Base-by-base conservation (phyloP, 30 jellyfish, hydroid and myxozoan species). In the Mastigias papua region DNA sequence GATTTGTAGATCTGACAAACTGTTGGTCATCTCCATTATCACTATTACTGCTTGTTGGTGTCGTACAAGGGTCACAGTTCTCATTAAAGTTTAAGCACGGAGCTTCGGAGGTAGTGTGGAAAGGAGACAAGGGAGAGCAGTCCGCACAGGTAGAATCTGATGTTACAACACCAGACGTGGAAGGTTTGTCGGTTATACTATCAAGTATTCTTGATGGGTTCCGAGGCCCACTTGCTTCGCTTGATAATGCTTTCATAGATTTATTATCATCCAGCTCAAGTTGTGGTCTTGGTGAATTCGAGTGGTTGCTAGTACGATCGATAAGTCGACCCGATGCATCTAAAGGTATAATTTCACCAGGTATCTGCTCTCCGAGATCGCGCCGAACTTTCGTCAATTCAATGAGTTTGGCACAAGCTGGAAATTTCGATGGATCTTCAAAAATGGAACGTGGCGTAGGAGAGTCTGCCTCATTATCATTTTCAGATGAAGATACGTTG, bases 341-440 rank as follows among this genome's bases (percentile, higher is more conserved):
- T 35, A 80, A 37, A 17, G 90, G 90, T 13, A 80, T 37, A 0
- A 80, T 48, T 29, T 80, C 90, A 30, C 69, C 80, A 0, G 93
- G 86, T 2, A 19, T 29, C 61, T 48, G 85, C 22, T 84, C 93
- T 7, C 51, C 66, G 0, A 48, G 27, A 73, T 71, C 86, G 62
- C 96, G 93, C 32, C 91, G 98, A 17, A 93, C 95, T 50, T 88
- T 88, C 64, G 97, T 88, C 85, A 94, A 57, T 54, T 94, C 97
- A 26, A 95, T 79, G 19, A 95, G 92, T 62, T 95, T 95, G 32
- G 99, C 97, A 67, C 98, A 95, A 32, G 99, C 99, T 1, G 99
- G 99, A 57, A 82, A 95, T 62, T 76, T 96, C 21, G 89, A 50
- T 23, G 97, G 90, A 91, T 94, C 90, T 31, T 89, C 91, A 35